Evolutionary conservation across 2,113 vertebrate genomes (phyloP), one percentile per base, ranked within the genome.

Genomic region (Seriola quinqueradiata): DNA sequence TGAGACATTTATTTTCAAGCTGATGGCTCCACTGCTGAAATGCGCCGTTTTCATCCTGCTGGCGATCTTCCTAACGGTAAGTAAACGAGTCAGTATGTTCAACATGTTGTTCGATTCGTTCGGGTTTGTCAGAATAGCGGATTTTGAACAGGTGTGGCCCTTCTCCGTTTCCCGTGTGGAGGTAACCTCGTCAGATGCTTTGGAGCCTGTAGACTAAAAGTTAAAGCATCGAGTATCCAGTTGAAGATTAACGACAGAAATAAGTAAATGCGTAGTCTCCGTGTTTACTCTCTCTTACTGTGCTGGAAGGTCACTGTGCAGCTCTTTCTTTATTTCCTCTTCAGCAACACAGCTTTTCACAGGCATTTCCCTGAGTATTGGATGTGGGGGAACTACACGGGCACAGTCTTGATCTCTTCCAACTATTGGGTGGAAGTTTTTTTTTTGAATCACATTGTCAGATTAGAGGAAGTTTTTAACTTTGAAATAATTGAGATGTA

Each of bases 11-110:
- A 12, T 23, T 11, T 25, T 38, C 19, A 11, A 21, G 1, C 17
- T 16, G 44, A 94, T 94, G 94, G 82, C 79, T 55, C 46, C 46
- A 3, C 61, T 79, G 76, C 61, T 65, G 61, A 84, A 63, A 68
- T 57, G 36, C 50, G 11, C 63, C 54, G 0, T 86, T n/a, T 63
- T 80, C 5, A 0, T 75, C 1, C 83, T 90, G 10, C 67, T 94
- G 42, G 40, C 44, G 17, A 48, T 42, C 36, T 23, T 83, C 17
- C 17, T 86, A 32, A 63, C 81, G 78, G 94, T 94, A 16, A 93
- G 93, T 85, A 36, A 34, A 5, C 17, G 40, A 10, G 2, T 42
- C 10, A 9, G 8, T 42, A 11, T 2, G 8, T 10, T 2, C 10
- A 42, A 42, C 40, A 42, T 42, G 40, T 42, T 42, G 40, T 42